Base-by-base conservation (phyloP, 2,888 invertebrate genomes). In the Atethmia centrago region DNA sequence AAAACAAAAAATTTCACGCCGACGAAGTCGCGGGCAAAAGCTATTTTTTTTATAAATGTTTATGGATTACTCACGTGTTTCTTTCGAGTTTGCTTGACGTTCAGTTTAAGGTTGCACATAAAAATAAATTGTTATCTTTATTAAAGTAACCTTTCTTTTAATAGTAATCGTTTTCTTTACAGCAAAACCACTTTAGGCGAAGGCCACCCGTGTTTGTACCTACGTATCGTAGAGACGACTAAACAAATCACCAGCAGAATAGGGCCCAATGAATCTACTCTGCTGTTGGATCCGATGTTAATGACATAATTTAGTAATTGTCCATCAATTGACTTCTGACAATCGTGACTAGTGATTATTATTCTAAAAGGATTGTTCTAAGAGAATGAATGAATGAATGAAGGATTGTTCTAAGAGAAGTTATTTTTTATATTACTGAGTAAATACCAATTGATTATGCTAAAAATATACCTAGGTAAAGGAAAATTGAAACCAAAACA, bases 281-380 rank as follows among this genome's bases (percentile, higher is more conserved):
- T n/a, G n/a, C n/a, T n/a, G n/a, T n/a, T 31, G 4, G 12, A 19
- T 51, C 10, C 3, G 14, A 31, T 25, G 16, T 16, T 25, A 42
- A 55, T 79, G 80, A 79, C 53, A 53, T 77, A 31, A 74, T 61
- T 62, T 9, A 14, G 16, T 40, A n/a, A 66, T 61, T 80, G 62
- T 47, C 62, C 56, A 67, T 74, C 51, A 31, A 3, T 25, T 56
- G 16, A 62, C 51, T n/a, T 72, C 16, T 47, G 31, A 3, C 16
- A 19, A 42, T 16, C 64, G 42, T 74, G 49, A 16, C 47, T 45
- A 19, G 14, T 47, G 21, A 14, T 12, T 4, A 73, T 73, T 74
- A 74, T 77, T 12, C 61, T 55, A 31, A 62, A 62, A 53, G 42
- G 19, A 62, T 74, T 62, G 74, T 80, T 78, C 14, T 36, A 36